Conservation (phyloP, 2,797 vertebrate genomes). For the Delichon dasypus region DNA sequence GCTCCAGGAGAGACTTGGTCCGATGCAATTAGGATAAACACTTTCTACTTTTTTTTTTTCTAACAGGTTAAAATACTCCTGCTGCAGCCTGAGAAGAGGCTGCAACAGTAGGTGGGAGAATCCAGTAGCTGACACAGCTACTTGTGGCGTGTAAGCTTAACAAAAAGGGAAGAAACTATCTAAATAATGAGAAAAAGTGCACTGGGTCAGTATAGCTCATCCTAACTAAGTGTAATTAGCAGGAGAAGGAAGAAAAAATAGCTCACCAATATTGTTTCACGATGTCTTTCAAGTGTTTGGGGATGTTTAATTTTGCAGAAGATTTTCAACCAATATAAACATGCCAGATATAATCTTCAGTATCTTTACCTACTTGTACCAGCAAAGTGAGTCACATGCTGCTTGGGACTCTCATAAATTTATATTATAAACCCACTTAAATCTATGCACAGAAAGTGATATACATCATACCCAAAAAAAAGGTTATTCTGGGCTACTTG, state of each 20-base stretch:
- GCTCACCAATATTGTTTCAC: not conserved
- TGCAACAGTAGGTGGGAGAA: not conserved
- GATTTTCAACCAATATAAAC: not conserved
- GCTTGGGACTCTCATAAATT: not conserved
- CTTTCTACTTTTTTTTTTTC: not conserved
- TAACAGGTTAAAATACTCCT: not conserved
- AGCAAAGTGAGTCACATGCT: constrained; percentile 1
- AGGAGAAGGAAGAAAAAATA: constrained; percentile 21
- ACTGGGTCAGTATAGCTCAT: constrained; percentile 40
- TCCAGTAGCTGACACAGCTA: not conserved
- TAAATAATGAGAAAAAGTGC: constrained; percentile 51
- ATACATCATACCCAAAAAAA: not conserved
- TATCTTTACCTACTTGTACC: constrained; percentile 3
- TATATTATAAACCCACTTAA: constrained; percentile 7
- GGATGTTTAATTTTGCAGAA: constrained; percentile 1
- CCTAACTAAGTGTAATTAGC: constrained; percentile 51
- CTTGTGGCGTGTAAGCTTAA: not conserved
- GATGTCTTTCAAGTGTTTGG: not conserved
- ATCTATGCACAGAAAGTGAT: constrained; percentile 20
- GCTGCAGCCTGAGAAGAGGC: not conserved
- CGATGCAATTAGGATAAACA: not conserved
- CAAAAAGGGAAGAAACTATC: constrained; percentile 1
- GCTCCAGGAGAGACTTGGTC: not conserved
- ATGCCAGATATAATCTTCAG: constrained; percentile 10
- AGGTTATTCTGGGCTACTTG: not conserved